Percentiles rank a stretch among this genome's conserved stretches.
These are phyloP conservation scores for Netelia inedita DNA, from an alignment of 2,888 invertebrate genomes.

Conservation along the genomic window DNA sequence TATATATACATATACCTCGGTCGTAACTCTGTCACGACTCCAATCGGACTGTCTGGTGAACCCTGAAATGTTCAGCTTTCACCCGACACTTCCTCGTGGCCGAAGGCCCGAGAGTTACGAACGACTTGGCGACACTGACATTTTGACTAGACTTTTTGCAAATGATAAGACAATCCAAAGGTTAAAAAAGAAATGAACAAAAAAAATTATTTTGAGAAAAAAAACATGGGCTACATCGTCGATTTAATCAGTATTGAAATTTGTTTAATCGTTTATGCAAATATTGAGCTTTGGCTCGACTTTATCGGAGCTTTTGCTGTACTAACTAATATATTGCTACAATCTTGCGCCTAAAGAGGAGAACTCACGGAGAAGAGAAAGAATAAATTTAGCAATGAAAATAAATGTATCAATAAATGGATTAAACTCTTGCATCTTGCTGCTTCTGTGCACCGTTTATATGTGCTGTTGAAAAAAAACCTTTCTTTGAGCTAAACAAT, in stretches of 20 bases:
- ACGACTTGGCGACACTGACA: constrained; percentile 71
- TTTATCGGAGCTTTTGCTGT: background rate
- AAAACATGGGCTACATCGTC: background rate
- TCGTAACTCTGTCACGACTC: constrained; percentile 64
- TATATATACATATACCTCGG: constrained; percentile 7
- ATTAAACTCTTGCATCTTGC: constrained; percentile 26
- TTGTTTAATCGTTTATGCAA: background rate
- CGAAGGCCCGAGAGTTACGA: constrained; percentile 48
- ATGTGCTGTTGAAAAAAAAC: constrained; percentile 12
- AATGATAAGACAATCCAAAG: background rate
- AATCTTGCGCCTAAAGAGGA: background rate
- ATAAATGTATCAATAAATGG: background rate
- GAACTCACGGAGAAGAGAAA: background rate
- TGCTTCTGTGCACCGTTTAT: background rate
- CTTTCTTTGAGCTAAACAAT: background rate
- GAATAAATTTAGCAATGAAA: background rate
- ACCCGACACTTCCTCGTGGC: constrained; percentile 71
- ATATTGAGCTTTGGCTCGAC: background rate
- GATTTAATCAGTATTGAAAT: background rate
- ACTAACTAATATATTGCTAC: background rate
- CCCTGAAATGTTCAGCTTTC: constrained; percentile 77
- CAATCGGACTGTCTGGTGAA: constrained; percentile 35
- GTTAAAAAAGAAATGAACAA: background rate
- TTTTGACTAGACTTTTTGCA: constrained; percentile 48
- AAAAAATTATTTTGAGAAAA: constrained; percentile 2